Evolutionary conservation across 2,888 invertebrate genomes (phyloP).

Genomic region (Aquatica leii): DNA sequence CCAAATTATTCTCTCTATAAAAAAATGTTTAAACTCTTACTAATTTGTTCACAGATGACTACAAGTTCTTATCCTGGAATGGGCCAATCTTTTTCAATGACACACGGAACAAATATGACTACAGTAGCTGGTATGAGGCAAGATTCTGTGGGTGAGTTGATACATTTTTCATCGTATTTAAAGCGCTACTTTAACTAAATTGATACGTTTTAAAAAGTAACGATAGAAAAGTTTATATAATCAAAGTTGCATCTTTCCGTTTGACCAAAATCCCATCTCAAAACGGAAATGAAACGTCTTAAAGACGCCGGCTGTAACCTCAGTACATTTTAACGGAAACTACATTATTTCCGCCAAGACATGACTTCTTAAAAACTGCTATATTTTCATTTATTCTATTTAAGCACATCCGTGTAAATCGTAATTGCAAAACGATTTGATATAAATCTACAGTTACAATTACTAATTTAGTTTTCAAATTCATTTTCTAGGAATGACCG

Average conservation of each 20-base stretch:
- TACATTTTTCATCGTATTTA: too few relatives aligned
- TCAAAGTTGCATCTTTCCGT: slow-evolving; percentile 15
- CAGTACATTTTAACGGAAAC: slow-evolving; percentile 47
- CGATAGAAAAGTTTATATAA: too few relatives aligned
- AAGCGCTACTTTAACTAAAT: too few relatives aligned
- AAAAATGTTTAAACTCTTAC: too few relatives aligned
- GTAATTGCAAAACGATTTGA: not conserved
- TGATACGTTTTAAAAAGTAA: too few relatives aligned
- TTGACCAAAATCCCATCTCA: slow-evolving; percentile 50
- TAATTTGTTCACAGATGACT: slow-evolving; percentile 95
- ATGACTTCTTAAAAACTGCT: slow-evolving; percentile 38
- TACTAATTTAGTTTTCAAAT: not conserved
- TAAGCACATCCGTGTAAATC: not conserved
- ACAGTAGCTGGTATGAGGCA: slow-evolving; percentile 87
- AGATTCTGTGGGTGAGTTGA: slow-evolving; percentile 79
- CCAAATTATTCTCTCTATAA: too few relatives aligned
- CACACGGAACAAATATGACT: slow-evolving; percentile 92
- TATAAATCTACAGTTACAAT: not conserved
- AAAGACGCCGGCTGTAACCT: slow-evolving; percentile 55
- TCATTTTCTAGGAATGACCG: slow-evolving; percentile 79
- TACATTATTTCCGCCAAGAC: slow-evolving; percentile 47
- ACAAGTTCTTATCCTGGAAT: slow-evolving; percentile 91
- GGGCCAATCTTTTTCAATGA: slow-evolving; percentile 95
- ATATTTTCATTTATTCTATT: slow-evolving; percentile 18
- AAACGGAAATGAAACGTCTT: slow-evolving; percentile 59